Conservation (phyloP, 2,797 vertebrate genomes). For the Moxostoma hubbsi region DNA sequence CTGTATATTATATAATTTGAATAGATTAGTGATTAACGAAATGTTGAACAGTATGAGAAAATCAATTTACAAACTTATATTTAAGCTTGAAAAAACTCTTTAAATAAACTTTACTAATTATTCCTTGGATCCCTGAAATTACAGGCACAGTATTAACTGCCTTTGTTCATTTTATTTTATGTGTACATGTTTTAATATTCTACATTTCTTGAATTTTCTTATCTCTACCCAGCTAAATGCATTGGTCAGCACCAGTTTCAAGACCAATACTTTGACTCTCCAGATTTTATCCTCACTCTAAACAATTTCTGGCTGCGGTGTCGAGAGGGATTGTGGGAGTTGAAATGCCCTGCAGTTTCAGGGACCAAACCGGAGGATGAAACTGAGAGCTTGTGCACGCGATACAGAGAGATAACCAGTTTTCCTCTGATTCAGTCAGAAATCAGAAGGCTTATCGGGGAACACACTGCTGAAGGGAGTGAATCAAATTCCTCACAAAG, state of each 20-base stretch:
- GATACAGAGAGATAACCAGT: slow-evolving; percentile 78
- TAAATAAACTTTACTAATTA: too few relatives aligned
- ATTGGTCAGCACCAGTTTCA: slow-evolving; percentile 68
- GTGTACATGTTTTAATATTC: background rate
- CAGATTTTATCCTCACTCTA: slow-evolving; percentile 73
- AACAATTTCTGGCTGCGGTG: slow-evolving; percentile 78
- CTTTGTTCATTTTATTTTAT: too few relatives aligned
- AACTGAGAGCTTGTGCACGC: slow-evolving; percentile 66
- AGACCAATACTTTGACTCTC: slow-evolving; percentile 80
- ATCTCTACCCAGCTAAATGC: slow-evolving; percentile 61
- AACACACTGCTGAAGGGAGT: slow-evolving; percentile 19
- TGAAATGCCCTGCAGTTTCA: slow-evolving; percentile 71
- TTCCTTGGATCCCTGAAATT: too few relatives aligned
- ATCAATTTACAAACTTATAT: too few relatives aligned
- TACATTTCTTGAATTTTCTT: slow-evolving; percentile 12
- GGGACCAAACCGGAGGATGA: slow-evolving; percentile 36
- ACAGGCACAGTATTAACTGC: too few relatives aligned
- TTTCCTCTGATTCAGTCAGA: slow-evolving; percentile 73
- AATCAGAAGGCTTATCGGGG: slow-evolving; percentile 67
- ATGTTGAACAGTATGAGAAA: too few relatives aligned
- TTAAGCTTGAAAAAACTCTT: too few relatives aligned
- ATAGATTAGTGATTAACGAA: too few relatives aligned
- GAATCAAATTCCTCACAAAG: slow-evolving; percentile 27
- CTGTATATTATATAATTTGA: too few relatives aligned
- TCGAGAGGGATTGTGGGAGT: slow-evolving; percentile 78